A percentile compares a stretch with the other conserved stretches of the same genome.
phyloP scores from a whole-genome alignment of 2,888 invertebrate genomes.

The Aspidapion aeneum region DNA sequence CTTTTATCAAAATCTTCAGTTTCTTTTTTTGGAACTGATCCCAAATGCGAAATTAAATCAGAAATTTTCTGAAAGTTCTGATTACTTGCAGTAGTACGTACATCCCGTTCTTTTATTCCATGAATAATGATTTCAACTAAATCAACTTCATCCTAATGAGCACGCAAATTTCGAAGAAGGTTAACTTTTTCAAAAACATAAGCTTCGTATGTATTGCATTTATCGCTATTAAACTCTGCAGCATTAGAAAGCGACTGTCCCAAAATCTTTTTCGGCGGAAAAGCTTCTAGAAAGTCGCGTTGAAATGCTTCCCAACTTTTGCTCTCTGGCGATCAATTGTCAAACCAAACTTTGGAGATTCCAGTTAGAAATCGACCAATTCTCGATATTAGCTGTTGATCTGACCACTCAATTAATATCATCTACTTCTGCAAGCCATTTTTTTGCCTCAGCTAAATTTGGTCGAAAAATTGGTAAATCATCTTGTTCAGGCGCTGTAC shows the following conservation, averaged over 20 bases:
- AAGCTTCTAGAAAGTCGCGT: conserved; percentile 28
- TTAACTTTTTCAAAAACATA: conserved; percentile 28
- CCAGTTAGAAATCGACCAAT: conserved; percentile 22
- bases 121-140: conserved; percentile 26
- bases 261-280: conserved; percentile 26
- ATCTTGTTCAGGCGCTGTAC: conserved; percentile 21
- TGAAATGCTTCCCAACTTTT: conserved; percentile 26
- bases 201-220: conserved; percentile 24
- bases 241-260: conserved; percentile 27
- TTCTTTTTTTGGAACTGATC: conserved; percentile 10
- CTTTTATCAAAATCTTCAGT: background rate
- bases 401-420: conserved; percentile 23
- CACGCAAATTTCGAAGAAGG: conserved; percentile 26
- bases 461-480: conserved; percentile 23
- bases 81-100: conserved; percentile 17
- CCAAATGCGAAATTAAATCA: conserved; percentile 24
- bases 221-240: conserved; percentile 20
- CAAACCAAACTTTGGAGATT: conserved; percentile 22
- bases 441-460: conserved; percentile 16
- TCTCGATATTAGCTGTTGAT: conserved; percentile 20
- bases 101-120: conserved; percentile 25
- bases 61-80: conserved; percentile 21
- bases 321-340: conserved; percentile 24
- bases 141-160: conserved; percentile 26
- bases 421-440: conserved; percentile 21